phyloP scores from a whole-genome alignment of 1,140 invertebrate genomes.

The Leptinotarsa lineolata region DNA sequence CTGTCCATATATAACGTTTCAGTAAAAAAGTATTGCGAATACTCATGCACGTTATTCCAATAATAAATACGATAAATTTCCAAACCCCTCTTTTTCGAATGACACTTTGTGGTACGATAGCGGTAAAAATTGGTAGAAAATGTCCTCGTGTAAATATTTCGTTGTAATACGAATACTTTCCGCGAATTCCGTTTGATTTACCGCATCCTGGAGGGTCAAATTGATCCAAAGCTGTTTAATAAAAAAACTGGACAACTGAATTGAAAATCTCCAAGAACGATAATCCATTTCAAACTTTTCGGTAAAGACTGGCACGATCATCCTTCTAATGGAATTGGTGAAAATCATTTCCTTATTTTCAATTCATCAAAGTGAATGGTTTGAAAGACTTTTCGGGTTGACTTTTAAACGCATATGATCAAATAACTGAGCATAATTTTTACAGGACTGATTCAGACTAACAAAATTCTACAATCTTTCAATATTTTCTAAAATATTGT shows the following conservation, averaged over 20 bases:
- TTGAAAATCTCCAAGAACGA: neutral
- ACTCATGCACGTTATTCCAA: neutral
- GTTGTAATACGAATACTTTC: neutral
- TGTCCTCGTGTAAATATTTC: neutral
- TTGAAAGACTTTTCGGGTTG: no score
- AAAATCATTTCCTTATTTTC: no score
- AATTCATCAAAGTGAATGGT: no score
- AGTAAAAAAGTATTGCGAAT: no score
- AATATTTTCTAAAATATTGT: no score
- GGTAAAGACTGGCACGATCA: no score
- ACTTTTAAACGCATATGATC: no score
- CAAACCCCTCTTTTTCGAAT: neutral
- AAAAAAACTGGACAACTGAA: neutral
- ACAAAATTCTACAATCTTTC: no score
- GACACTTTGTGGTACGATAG: neutral
- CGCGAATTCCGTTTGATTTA: neutral
- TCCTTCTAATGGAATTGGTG: no score
- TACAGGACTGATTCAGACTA: no score
- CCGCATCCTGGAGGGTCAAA: neutral
- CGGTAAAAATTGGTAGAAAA: neutral
- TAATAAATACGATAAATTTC: neutral
- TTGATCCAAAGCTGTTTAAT: neutral
- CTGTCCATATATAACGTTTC: no score
- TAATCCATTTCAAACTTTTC: neutral
- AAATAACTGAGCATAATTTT: no score